Evolutionary conservation across 2,113 vertebrate genomes (phyloP), one percentile per base, ranked within the genome.

Genomic region (Vanacampus margaritifer): DNA sequence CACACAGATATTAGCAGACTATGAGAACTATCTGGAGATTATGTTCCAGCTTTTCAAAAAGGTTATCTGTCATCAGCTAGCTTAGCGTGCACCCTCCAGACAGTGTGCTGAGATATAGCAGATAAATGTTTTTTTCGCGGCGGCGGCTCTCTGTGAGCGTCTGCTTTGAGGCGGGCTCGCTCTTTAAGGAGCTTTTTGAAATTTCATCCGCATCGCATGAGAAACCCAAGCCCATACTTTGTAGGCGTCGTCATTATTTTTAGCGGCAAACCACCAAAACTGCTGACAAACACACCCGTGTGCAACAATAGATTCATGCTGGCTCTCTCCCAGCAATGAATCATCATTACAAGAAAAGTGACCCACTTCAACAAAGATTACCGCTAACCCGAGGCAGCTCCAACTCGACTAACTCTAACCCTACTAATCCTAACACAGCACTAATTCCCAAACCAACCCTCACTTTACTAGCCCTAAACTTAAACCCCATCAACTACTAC

Each of bases 41-140:
- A 45, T 56, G 63, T 68, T 57, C 77, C 36, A 68, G 69, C 48
- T 64, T 69, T 77, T 78, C 69, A 63, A 61, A 83, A 78, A 81
- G 72, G 79, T 86, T 80, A 77, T 84, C 81, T 62, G 72, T 70
- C 72, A 75, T 77, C 72, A 74, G 26, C 50, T 21, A 32, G 41
- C 78, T 66, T 41, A 69, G 56, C 2, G 65, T 57, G 68, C 68
- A 72, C 72, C 48, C 71, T 68, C 67, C 41, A 46, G 58, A 71
- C 59, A 72, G 66, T 69, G 69, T 21, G 35, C 70, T 50, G 73
- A 71, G 67, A 78, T 67, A 64, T 68, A 43, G 19, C 0, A 62
- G 69, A 84, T 68, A 68, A 74, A 64, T 71, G 69, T n/a, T 75
- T 59, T 67, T 17, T 62, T 43, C 1, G 8, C 41, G 53, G 43